Evolutionary conservation across 2,888 invertebrate genomes (phyloP).

Genomic region (Spicauda simplicius): DNA sequence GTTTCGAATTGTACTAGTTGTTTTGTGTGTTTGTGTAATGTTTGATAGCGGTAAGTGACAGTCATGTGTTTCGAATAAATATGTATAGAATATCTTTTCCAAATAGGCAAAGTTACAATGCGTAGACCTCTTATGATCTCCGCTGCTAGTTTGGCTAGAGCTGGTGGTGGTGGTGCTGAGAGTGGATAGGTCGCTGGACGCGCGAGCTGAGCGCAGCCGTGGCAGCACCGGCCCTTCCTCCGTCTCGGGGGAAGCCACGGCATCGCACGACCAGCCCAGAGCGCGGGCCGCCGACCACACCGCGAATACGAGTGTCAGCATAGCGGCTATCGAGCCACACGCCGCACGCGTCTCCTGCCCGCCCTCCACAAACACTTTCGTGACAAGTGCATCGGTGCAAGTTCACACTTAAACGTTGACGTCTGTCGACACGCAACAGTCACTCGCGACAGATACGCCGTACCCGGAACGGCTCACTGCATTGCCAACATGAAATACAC

Average conservation of each 20-base stretch:
- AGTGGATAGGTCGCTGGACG: constrained; percentile 79
- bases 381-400: constrained; percentile 63
- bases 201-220: constrained; percentile 77
- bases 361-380: constrained; percentile 57
- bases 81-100: no score
- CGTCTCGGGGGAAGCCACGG: constrained; percentile 63
- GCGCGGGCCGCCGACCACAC: constrained; percentile 87
- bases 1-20: no score
- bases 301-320: constrained; percentile 87
- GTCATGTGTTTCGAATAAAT: constrained; percentile 25
- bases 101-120: constrained; percentile 38
- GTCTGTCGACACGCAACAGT: constrained; percentile 41
- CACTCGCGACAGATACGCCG: constrained; percentile 30
- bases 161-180: constrained; percentile 79
- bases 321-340: constrained; percentile 70
- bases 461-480: constrained; percentile 26
- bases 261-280: constrained; percentile 76
- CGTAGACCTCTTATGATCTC: constrained; percentile 77
- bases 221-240: constrained; percentile 76
- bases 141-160: constrained; percentile 77
- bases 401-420: constrained; percentile 52
- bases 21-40: no score
- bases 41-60: neutral
- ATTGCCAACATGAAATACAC: constrained; percentile 53
- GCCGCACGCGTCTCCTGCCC: constrained; percentile 61